Base-by-base conservation (phyloP, 2,888 invertebrate genomes). In the Atethmia centrago region DNA sequence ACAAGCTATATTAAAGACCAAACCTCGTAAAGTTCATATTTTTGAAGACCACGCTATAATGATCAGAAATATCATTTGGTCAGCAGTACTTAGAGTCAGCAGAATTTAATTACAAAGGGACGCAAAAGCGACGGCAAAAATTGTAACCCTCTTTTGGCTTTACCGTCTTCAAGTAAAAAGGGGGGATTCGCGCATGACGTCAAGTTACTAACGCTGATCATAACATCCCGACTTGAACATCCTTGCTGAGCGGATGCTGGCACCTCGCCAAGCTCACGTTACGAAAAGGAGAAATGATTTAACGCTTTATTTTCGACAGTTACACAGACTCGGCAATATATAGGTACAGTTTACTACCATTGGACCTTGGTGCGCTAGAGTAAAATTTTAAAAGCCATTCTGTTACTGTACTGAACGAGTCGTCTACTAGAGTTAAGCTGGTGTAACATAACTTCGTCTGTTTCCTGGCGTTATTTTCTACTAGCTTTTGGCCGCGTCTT, bases 301-400 rank as follows among this genome's bases (percentile, higher is more conserved):
- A 87, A 87, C 70, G 82, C 76, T 82, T 85, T 87, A 87, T 86
- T 86, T 86, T 82, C 65, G 79, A 80, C 77, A 84, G 74, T 77
- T 77, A 73, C 80, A 58, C 73, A 62, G 63, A 79, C 71, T 80
- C 59, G 12, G 55, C 59, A 51, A 40, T 83, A 55, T 78, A n/a
- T n/a, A n/a, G n/a, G n/a, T n/a, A 53, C 25, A 19, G 49, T 79
- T 72, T 58, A 83, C 80, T 62, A 65, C 59, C 59, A 51, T 55
- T 77, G 63, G 51, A 19, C 53, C 36, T 68, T 31, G 55, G 59
- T 67, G 21, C 2, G 56, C 58, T 58, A 45, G 36, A 56, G 47
- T 42, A 36, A 59, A 67, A 71, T 71, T 71, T 56, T 65, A 64
- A 28, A 42, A 56, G 28, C 47, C 40, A 51, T 66, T 68, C 14